A percentile compares a stretch with the other conserved stretches of the same genome.
Conservation (phyloP, 2,888 invertebrate species). For the Cosmia trapezina region DNA sequence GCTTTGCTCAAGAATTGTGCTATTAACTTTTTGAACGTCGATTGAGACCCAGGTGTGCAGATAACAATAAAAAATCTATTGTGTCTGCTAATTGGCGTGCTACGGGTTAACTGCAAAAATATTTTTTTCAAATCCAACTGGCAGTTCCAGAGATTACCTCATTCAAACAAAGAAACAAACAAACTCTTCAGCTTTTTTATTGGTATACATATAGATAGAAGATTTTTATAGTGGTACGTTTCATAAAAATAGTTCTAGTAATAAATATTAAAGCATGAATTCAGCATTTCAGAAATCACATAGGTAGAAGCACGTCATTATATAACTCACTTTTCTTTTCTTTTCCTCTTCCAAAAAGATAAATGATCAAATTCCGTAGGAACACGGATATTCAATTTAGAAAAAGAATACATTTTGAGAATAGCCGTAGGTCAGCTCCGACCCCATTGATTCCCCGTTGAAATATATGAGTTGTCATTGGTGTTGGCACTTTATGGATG, state of each 20-base stretch:
- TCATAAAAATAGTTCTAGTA: background rate
- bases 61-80: too few species aligned
- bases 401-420: slow-evolving; percentile 43
- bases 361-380: slow-evolving; percentile 15
- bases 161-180: too few species aligned
- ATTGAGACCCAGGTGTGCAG: too few species aligned
- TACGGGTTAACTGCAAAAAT: too few species aligned
- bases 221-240: too few species aligned
- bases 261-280: background rate
- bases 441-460: slow-evolving; percentile 46
- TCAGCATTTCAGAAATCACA: background rate
- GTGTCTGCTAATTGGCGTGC: too few species aligned
- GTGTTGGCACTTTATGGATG: slow-evolving; percentile 51
- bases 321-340: slow-evolving; percentile 6
- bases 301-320: background rate
- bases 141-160: too few species aligned
- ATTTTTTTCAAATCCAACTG: too few species aligned
- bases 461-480: slow-evolving; percentile 47
- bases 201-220: too few species aligned
- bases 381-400: slow-evolving; percentile 50
- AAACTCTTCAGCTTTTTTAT: too few species aligned
- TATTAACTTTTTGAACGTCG: too few species aligned
- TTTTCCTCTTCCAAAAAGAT: slow-evolving; percentile 13
- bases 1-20: too few species aligned
- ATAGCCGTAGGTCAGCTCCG: slow-evolving; percentile 26